These are phyloP conservation scores for Procambarus clarkii DNA, from an alignment of 1,140 invertebrate species.

Conservation along the genomic window DNA sequence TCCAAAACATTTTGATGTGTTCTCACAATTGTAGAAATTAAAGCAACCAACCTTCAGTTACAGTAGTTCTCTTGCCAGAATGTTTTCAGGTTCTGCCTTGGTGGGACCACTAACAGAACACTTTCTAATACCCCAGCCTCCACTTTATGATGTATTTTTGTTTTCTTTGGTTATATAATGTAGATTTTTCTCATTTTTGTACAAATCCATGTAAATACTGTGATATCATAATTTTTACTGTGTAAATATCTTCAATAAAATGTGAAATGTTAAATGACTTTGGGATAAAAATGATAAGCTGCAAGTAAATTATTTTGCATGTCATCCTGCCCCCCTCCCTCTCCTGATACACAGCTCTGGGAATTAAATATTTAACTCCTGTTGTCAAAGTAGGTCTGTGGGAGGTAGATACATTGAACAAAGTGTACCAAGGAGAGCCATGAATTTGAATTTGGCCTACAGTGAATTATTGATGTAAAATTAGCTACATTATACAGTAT, in stretches of 20 bases:
- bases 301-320: neutral
- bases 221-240: constrained; percentile 40
- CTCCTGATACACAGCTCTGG: too few relatives aligned
- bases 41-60: too few relatives aligned
- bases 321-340: too few relatives aligned
- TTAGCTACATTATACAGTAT: too few relatives aligned
- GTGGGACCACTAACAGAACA: constrained; percentile 15
- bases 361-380: too few relatives aligned
- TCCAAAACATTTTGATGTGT: neutral
- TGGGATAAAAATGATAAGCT: neutral
- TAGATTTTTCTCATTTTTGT: constrained; percentile 40
- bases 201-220: constrained; percentile 63
- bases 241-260: constrained; percentile 58
- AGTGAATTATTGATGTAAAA: too few relatives aligned
- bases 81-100: constrained; percentile 21
- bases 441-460: too few relatives aligned
- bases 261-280: constrained; percentile 39
- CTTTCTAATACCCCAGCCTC: neutral
- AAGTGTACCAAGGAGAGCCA: neutral
- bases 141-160: constrained; percentile 36
- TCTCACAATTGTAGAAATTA: neutral
- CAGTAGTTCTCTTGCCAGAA: neutral
- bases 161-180: constrained; percentile 34
- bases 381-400: too few relatives aligned
- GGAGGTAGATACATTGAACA: neutral